Conservation (phyloP, 2,888 invertebrate genomes). For the Ophion obscuratus region DNA sequence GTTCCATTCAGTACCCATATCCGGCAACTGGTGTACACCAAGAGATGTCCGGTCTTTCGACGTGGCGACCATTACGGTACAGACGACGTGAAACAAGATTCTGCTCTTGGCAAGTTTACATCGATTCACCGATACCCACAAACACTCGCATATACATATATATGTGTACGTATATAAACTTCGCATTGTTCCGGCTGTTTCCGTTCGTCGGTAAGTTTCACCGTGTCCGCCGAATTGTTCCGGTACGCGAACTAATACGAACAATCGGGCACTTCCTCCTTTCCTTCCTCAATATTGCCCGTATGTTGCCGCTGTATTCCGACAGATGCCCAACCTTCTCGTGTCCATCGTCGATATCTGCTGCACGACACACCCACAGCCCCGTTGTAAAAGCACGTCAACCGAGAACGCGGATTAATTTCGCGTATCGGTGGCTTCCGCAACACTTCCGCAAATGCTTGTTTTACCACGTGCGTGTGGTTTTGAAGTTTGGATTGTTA, state of each 20-base stretch:
- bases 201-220: conserved; percentile 17
- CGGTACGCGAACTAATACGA: conserved; percentile 1
- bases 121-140: background rate
- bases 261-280: conserved; percentile 11
- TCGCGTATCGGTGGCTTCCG: conserved; percentile 51
- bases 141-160: background rate
- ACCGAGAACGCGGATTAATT: conserved; percentile 57
- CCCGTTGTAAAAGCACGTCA: background rate
- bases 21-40: background rate
- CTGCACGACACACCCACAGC: background rate
- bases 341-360: conserved; percentile 10
- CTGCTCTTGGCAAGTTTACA: background rate
- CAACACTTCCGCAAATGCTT: conserved; percentile 57
- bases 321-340: background rate
- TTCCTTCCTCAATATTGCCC: background rate
- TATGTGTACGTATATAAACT: background rate
- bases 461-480: conserved; percentile 31
- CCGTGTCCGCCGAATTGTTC: conserved; percentile 22
- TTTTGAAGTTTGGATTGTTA: no score
- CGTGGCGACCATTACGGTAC: background rate
- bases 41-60: background rate
- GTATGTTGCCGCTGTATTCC: conserved; percentile 11
- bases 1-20: background rate
- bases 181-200: background rate
- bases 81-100: background rate